phyloP scores from a whole-genome alignment of 1,140 invertebrate species.

The Neotoxoptera formosana region DNA sequence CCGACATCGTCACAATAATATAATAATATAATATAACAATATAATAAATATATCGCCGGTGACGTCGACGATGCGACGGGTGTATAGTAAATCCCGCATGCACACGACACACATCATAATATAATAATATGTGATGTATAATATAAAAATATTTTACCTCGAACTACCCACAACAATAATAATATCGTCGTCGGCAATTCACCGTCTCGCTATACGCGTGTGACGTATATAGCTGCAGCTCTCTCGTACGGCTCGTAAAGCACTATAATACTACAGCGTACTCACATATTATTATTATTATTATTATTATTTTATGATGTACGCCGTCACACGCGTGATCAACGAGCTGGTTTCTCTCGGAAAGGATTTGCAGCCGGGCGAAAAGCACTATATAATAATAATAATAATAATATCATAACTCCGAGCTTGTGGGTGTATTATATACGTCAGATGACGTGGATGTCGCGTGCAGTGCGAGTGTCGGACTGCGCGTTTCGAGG shows the following conservation, averaged over 20 bases:
- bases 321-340: neutral
- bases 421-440: no score
- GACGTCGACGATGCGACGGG: no score
- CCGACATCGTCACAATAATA: neutral
- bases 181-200: neutral
- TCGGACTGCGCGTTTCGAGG: neutral
- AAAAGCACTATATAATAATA: neutral
- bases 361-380: neutral
- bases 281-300: neutral
- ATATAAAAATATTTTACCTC: neutral
- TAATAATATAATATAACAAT: neutral
- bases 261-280: neutral
- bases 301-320: neutral
- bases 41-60: neutral
- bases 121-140: neutral
- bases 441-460: neutral
- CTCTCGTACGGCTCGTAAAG: neutral
- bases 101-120: neutral
- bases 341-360: neutral
- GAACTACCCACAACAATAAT: neutral
- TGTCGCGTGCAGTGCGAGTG: neutral
- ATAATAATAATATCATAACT: neutral
- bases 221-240: no score
- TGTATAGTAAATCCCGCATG: neutral
- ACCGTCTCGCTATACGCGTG: no score